Evolutionary conservation across 2,888 invertebrate species (phyloP).

Genomic region (Leptodirus hochenwartii): DNA sequence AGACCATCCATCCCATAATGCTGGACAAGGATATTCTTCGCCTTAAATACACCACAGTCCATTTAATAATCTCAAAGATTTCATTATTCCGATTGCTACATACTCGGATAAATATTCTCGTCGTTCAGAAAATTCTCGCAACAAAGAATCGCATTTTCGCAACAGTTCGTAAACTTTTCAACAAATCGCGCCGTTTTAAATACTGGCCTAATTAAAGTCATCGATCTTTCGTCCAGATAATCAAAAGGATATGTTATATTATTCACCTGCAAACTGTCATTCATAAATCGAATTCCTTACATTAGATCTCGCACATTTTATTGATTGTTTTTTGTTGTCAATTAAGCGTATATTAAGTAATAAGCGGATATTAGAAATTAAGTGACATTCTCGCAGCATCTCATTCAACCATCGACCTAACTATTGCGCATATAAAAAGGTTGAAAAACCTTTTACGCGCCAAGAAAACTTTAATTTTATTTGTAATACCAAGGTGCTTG

Average conservation of each 20-base stretch:
- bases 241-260: background rate
- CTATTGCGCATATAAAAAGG: too few relatives aligned
- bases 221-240: constrained; percentile 8
- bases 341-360: too few relatives aligned
- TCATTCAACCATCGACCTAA: too few relatives aligned
- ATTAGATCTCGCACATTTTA: too few relatives aligned
- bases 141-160: constrained; percentile 19
- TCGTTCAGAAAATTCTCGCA: constrained; percentile 17
- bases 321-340: too few relatives aligned
- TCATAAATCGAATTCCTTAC: background rate
- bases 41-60: constrained; percentile 14
- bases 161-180: constrained; percentile 19
- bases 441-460: too few relatives aligned
- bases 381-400: too few relatives aligned
- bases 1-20: constrained; percentile 13
- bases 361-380: too few relatives aligned
- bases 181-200: constrained; percentile 17
- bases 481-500: too few relatives aligned
- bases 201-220: constrained; percentile 15
- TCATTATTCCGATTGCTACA: constrained; percentile 2
- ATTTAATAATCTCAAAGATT: constrained; percentile 3
- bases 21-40: constrained; percentile 26
- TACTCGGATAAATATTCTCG: constrained; percentile 17
- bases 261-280: background rate
- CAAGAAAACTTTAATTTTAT: too few relatives aligned